Percentiles rank a stretch among this genome's conserved stretches.
These are phyloP conservation scores for Mustelus asterias DNA, from an alignment of 2,113 vertebrate species.

Conservation along the genomic window DNA sequence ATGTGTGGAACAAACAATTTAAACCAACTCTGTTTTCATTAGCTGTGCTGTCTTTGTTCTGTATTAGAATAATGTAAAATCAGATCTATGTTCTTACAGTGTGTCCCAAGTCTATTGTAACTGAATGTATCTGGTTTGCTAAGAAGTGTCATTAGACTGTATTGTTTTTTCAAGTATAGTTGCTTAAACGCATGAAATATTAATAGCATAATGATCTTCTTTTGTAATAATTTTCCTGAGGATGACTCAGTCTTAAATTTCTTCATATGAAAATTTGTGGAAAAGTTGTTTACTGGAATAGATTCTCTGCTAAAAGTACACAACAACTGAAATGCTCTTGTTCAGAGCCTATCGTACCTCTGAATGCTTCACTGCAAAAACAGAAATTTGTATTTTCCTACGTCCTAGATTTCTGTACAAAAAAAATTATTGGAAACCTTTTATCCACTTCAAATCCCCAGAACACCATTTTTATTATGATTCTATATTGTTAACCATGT, in stretches of 20 bases:
- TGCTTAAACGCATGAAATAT: background rate
- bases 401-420: background rate
- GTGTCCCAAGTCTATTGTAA: background rate
- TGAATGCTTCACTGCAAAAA: background rate
- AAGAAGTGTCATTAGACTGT: background rate
- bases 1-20: background rate
- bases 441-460: conserved; percentile 1
- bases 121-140: background rate
- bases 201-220: background rate
- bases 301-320: background rate
- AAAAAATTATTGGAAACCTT: background rate
- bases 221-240: background rate
- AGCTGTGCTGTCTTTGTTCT: background rate
- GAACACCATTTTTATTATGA: background rate
- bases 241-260: background rate
- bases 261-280: background rate
- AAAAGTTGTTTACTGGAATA: background rate
- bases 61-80: background rate
- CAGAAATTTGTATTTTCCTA: background rate
- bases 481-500: background rate
- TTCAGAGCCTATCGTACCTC: background rate
- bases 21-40: background rate
- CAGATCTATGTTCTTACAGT: background rate
- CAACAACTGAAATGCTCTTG: no score
- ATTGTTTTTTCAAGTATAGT: background rate